phyloP scores from a whole-genome alignment of 2,113 vertebrate species.

The Diphyllodes magnificus region DNA sequence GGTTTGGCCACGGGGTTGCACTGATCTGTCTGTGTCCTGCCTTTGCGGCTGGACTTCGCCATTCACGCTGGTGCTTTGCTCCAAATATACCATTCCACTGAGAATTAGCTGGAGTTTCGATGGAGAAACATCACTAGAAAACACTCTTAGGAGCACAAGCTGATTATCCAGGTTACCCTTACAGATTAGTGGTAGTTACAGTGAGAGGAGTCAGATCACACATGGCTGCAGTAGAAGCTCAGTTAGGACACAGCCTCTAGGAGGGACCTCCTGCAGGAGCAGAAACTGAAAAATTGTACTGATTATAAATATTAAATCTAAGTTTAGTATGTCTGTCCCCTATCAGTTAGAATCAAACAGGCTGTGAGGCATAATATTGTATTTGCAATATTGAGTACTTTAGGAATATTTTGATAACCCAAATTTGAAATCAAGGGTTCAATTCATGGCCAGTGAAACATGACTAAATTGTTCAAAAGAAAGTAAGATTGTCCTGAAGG shows the following conservation, averaged over 20 bases:
- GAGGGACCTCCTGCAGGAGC: not conserved
- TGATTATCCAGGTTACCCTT: not conserved
- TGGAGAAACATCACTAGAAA: not conserved
- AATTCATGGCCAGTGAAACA: not conserved
- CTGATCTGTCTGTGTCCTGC: not conserved
- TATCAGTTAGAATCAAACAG: not conserved
- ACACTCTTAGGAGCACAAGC: not conserved
- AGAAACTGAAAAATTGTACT: not conserved
- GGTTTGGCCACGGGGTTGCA: not conserved
- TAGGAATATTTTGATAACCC: not conserved
- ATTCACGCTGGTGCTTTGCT: not conserved
- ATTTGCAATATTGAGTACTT: not conserved
- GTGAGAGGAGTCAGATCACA: not conserved
- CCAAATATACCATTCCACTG: not conserved
- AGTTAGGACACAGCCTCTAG: not conserved
- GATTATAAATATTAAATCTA: not conserved
- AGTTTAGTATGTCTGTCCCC: not conserved
- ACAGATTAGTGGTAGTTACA: not conserved
- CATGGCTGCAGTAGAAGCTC: rapidly evolving
- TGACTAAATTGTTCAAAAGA: not conserved
- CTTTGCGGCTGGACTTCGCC: not conserved
- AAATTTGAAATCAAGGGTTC: not conserved
- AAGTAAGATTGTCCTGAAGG: not conserved
- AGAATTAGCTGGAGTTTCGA: not conserved
- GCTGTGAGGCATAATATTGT: not conserved